These are phyloP conservation scores for Agonopterix heracliana DNA, from an alignment of 2,888 invertebrate genomes.

Conservation along the genomic window DNA sequence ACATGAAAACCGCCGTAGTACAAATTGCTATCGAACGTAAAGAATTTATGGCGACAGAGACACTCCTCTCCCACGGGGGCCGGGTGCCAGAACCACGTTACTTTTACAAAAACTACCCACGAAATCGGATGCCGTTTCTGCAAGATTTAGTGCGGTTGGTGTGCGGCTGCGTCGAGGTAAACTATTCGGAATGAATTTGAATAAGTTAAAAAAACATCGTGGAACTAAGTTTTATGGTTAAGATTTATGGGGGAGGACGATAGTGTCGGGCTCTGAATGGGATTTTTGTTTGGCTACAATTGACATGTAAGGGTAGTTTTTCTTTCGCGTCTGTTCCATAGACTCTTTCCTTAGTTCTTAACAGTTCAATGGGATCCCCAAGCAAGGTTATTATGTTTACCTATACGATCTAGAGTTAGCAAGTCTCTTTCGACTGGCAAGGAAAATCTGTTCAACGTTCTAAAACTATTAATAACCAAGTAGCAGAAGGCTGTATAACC, in stretches of 20 bases:
- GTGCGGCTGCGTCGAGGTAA: constrained; percentile 7
- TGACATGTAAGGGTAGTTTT: too few species aligned
- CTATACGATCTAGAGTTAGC: too few species aligned
- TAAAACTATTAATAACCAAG: too few species aligned
- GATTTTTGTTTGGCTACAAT: neutral
- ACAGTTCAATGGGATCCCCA: too few species aligned
- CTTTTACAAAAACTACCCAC: constrained; percentile 14
- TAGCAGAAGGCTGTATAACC: too few species aligned
- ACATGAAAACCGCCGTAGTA: constrained; percentile 10
- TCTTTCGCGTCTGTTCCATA: too few species aligned
- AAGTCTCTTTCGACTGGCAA: too few species aligned
- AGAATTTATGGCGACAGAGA: constrained; percentile 31
- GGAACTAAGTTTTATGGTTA: neutral
- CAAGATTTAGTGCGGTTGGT: constrained; percentile 18
- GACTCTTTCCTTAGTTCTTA: too few species aligned
- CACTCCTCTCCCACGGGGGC: constrained; percentile 15
- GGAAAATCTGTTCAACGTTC: too few species aligned
- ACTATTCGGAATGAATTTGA: constrained; percentile 13
- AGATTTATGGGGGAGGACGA: neutral
- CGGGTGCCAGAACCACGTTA: constrained; percentile 4
- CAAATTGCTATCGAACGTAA: constrained; percentile 25
- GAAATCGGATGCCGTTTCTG: constrained; percentile 8
- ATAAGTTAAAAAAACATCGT: constrained; percentile 1
- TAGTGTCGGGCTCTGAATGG: neutral
- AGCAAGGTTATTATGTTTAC: too few species aligned